Evolutionary conservation across 2,113 vertebrate genomes (phyloP).

Genomic region (Eclectus roratus): DNA sequence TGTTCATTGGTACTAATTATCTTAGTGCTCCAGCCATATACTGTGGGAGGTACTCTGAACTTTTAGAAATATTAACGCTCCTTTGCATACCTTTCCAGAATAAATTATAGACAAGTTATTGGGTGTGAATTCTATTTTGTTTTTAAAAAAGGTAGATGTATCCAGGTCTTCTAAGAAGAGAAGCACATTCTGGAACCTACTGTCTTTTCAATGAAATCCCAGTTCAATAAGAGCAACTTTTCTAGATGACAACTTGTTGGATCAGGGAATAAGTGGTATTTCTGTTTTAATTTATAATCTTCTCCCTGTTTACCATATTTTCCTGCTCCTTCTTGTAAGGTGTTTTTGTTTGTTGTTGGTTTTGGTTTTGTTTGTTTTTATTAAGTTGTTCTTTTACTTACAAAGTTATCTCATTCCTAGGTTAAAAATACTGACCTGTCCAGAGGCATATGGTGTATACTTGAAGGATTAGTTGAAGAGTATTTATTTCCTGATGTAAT

Average conservation of each 20-base stretch:
- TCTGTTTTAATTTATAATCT: not conserved
- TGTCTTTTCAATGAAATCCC: not conserved
- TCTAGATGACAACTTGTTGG: not conserved
- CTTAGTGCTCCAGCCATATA: not conserved
- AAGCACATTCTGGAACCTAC: not conserved
- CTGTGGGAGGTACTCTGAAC: not conserved
- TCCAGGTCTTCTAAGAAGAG: not conserved
- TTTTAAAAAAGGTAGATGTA: not conserved
- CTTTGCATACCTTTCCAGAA: not conserved
- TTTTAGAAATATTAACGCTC: not conserved
- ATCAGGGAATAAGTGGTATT: not conserved
- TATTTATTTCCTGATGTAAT: conserved; percentile 82
- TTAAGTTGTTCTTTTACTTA: not conserved
- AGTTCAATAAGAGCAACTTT: not conserved
- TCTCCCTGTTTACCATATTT: not conserved
- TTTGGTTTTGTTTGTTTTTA: not conserved
- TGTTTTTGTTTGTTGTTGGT: not conserved
- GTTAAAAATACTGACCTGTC: conserved; percentile 46
- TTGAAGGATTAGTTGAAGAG: conserved; percentile 76
- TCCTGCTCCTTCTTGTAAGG: not conserved
- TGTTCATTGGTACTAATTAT: not conserved
- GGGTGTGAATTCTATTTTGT: not conserved
- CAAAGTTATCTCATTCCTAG: conserved; percentile 45
- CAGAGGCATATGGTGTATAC: conserved; percentile 25
- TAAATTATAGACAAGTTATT: not conserved